Base-by-base conservation (phyloP, 2,797 vertebrate species). In the Enteromius radiatus region DNA sequence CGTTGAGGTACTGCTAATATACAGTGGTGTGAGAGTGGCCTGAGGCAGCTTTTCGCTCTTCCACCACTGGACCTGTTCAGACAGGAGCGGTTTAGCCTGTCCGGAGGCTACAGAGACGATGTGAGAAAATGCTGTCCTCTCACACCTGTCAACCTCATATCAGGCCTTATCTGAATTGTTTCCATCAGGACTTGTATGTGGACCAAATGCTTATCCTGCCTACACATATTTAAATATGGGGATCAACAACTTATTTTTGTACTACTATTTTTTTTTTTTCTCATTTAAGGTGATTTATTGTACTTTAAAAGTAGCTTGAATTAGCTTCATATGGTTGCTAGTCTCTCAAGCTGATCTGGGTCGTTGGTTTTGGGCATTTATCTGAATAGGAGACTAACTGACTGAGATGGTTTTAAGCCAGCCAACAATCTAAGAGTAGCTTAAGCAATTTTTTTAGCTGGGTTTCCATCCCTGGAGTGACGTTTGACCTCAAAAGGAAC, bases 31-130 rank as follows among this genome's bases (percentile, higher is more conserved):
- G 49, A 47, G n/a, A 45, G 19, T 74, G 59, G 5, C 81, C 70
- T 26, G n/a, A 67, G 79, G 81, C 56, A 54, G 63, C 17, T 43
- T 74, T 75, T 78, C 11, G 19, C 36, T 63, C 8, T 61, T 56
- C 47, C 15, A 56, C 70, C 79, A 41, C n/a, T 56, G 71, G 23
- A 81, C 88, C 26, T 80, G 88, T 74, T 80, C 67, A n/a, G 7
- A 63, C 83, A 14, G 31, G 56, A 82, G 15, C 15, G 31, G 5
- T 80, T 70, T 47, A 77, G 76, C 41, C 76, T 80, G 2, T 52
- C 78, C 31, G 49, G 54, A 75, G 82, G 64, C 78, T 45, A 59
- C 3, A 78, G 33, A 73, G 47, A 70, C 31, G 36, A 59, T 70
- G 47, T 79, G 38, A 65, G n/a, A 45, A 70, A 36, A 75, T 38